Percentiles rank a stretch among this genome's conserved stretches.
Conservation (phyloP, 1,140 invertebrate species). For the Drosophila trapezifrons region DNA sequence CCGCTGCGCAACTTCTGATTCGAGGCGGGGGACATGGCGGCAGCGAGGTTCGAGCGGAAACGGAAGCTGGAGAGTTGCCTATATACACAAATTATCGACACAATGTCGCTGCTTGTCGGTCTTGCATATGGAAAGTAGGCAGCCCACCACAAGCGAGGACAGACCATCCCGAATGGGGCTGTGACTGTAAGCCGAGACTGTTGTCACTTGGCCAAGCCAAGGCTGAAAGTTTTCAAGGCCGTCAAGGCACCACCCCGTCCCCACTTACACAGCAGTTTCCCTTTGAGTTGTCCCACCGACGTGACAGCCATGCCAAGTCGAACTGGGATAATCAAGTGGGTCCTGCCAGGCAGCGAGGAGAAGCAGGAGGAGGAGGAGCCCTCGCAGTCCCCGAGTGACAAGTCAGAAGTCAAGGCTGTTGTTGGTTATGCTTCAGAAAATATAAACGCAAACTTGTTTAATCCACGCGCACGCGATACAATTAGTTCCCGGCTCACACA, state of each 20-base stretch:
- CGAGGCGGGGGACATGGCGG: not conserved
- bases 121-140: constrained; percentile 51
- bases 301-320: constrained; percentile 49
- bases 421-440: constrained; percentile 53
- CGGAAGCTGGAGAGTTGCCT: constrained; percentile 46
- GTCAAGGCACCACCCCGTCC: constrained; percentile 21
- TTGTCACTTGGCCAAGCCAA: constrained; percentile 41
- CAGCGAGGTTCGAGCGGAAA: not conserved
- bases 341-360: not conserved
- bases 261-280: constrained; percentile 14
- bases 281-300: constrained; percentile 53
- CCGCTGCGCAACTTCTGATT: constrained; percentile 67
- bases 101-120: constrained; percentile 52
- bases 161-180: constrained; percentile 22
- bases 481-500: constrained; percentile 19
- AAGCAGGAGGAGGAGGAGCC: not conserved
- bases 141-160: not conserved
- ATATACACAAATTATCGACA: constrained; percentile 76
- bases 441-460: constrained; percentile 68
- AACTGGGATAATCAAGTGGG: constrained; percentile 41
- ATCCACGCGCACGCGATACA: constrained; percentile 47
- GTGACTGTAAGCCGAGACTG: constrained; percentile 51
- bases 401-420: constrained; percentile 24
- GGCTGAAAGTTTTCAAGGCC: constrained; percentile 66
- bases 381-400: not conserved